Conservation (phyloP, 2,113 vertebrate species). For the Falcunculus frontatus region DNA sequence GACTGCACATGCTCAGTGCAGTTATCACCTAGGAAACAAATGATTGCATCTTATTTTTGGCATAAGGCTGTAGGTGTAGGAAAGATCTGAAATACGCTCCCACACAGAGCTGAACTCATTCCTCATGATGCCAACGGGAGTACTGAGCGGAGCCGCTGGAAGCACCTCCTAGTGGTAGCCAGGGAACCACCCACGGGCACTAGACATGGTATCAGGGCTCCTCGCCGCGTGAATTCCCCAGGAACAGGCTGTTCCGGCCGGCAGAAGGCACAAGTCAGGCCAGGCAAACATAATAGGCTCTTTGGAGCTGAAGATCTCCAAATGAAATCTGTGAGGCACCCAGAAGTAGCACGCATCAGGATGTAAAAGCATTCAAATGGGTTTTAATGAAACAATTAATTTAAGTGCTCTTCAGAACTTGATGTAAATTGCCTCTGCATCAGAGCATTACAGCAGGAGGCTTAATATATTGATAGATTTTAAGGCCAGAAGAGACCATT, state of each 20-base stretch:
- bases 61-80: constrained; percentile 65
- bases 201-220: background rate
- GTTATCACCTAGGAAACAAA: constrained; percentile 69
- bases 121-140: constrained; percentile 33
- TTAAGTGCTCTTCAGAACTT: constrained; percentile 38
- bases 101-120: constrained; percentile 39
- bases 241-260: background rate
- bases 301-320: background rate
- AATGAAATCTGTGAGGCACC: background rate
- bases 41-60: constrained; percentile 70
- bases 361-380: constrained; percentile 44
- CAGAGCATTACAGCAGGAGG: background rate
- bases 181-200: constrained; percentile 17
- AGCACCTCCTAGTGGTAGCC: constrained; percentile 25
- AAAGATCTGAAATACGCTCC: constrained; percentile 55
- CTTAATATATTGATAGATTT: constrained; percentile 50
- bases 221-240: background rate
- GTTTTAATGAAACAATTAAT: constrained; percentile 52
- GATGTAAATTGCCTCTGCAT: constrained; percentile 45
- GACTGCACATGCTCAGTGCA: background rate
- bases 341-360: background rate
- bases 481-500: constrained; percentile 4
- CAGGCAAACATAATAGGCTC: background rate
- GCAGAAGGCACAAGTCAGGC: background rate
- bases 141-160: background rate